These are phyloP conservation scores for Pycnomerus fuliginosus DNA, from an alignment of 2,888 invertebrate genomes.

Conservation along the genomic window DNA sequence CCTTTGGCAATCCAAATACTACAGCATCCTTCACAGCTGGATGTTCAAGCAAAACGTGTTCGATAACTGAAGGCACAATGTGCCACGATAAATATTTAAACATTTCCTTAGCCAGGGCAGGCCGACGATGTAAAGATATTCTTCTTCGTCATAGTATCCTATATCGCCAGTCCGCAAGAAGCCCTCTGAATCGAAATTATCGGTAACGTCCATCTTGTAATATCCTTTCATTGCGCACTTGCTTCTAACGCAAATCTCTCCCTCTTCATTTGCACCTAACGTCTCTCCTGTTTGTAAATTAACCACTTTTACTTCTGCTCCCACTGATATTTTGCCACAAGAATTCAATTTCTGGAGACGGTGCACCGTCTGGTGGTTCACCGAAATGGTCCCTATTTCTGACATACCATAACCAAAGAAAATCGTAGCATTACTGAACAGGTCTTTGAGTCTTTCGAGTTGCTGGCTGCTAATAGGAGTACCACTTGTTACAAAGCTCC, in stretches of 20 bases:
- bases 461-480: not conserved
- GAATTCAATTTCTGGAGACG: not conserved
- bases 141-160: conserved; percentile 53
- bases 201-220: not conserved
- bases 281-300: not conserved
- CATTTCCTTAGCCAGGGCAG: conserved; percentile 52
- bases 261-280: not conserved
- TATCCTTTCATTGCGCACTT: not conserved
- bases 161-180: conserved; percentile 57
- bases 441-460: not conserved
- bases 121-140: conserved; percentile 53
- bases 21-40: conserved; percentile 74
- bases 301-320: not conserved
- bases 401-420: not conserved
- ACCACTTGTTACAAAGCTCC: too few relatives aligned
- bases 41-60: conserved; percentile 67
- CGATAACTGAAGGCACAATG: conserved; percentile 77
- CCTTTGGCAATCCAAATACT: conserved; percentile 74
- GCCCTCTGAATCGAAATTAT: conserved; percentile 25
- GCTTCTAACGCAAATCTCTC: not conserved
- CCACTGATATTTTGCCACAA: not conserved
- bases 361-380: not conserved
- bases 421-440: not conserved
- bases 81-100: conserved; percentile 55
- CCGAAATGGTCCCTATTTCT: not conserved